These are phyloP conservation scores for Procambarus virginalis DNA, from an alignment of 1,140 invertebrate species.

Conservation along the genomic window DNA sequence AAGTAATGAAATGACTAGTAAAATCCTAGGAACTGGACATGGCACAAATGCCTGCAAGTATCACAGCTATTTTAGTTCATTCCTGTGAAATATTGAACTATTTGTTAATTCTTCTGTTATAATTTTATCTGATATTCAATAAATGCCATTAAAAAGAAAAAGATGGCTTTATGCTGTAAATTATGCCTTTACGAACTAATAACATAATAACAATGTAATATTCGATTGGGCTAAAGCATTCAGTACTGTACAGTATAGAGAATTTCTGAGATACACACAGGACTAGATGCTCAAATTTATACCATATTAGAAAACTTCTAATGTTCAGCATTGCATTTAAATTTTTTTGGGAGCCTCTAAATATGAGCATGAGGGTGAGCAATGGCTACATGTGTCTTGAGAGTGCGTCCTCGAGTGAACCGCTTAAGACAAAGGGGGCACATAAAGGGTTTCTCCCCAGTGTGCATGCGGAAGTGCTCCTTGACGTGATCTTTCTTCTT, in stretches of 20 bases:
- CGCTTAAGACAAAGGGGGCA: conserved; percentile 98
- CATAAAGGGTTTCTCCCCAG: conserved; percentile 92
- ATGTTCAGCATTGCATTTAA: background rate
- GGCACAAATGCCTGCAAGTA: background rate
- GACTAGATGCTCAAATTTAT: background rate
- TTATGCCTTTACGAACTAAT: too few species aligned
- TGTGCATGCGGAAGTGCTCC: conserved; percentile 85
- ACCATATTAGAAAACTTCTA: background rate
- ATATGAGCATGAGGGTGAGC: conserved; percentile 32
- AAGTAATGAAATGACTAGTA: background rate
- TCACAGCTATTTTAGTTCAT: background rate
- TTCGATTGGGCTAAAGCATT: background rate
- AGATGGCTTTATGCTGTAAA: too few species aligned
- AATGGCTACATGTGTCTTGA: conserved; percentile 54
- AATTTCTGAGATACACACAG: background rate
- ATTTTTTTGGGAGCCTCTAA: background rate
- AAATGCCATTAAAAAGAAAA: background rate
- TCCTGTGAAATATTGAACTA: background rate
- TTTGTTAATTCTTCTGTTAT: too few species aligned
- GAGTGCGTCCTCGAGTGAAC: conserved; percentile 83
- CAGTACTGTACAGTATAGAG: background rate
- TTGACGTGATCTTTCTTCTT: conserved; percentile 99
- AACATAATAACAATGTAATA: background rate
- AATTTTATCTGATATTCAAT: background rate
- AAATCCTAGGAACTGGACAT: background rate